A percentile compares a stretch with the other conserved stretches of the same genome.
phyloP scores from a whole-genome alignment of 2,797 vertebrate genomes.

The Gallinago stenura region DNA sequence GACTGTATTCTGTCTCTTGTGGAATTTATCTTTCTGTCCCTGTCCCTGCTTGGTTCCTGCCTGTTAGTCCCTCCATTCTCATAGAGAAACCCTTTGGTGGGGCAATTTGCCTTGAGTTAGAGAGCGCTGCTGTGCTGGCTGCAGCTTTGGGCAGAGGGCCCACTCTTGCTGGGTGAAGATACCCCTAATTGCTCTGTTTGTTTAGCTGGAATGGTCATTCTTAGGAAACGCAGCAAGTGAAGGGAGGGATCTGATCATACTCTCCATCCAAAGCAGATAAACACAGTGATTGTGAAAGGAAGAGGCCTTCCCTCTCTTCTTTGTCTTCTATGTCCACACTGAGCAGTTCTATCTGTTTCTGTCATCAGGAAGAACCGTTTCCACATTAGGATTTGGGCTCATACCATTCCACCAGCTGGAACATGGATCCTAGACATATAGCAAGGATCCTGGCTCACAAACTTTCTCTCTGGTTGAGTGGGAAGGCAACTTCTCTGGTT shows the following conservation, averaged over 20 bases:
- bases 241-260: neutral
- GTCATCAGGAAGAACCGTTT: neutral
- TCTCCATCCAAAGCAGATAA: neutral
- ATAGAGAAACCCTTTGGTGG: neutral
- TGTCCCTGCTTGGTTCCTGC: neutral
- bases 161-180: neutral
- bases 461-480: neutral
- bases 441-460: neutral
- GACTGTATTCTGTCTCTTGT: fast-evolving
- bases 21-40: neutral
- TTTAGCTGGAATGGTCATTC: neutral
- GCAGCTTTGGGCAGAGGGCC: neutral
- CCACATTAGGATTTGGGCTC: neutral
- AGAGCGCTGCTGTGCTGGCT: neutral
- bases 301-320: neutral
- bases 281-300: neutral
- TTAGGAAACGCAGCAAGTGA: neutral
- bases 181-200: neutral
- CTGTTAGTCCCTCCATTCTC: neutral
- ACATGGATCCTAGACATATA: fast-evolving
- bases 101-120: neutral
- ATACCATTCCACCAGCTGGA: neutral
- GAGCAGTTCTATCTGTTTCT: neutral
- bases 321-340: fast-evolving
- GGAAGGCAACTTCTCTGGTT: neutral